phyloP scores from a whole-genome alignment of 1,140 invertebrate species.

The Rhagoletis zephyria region DNA sequence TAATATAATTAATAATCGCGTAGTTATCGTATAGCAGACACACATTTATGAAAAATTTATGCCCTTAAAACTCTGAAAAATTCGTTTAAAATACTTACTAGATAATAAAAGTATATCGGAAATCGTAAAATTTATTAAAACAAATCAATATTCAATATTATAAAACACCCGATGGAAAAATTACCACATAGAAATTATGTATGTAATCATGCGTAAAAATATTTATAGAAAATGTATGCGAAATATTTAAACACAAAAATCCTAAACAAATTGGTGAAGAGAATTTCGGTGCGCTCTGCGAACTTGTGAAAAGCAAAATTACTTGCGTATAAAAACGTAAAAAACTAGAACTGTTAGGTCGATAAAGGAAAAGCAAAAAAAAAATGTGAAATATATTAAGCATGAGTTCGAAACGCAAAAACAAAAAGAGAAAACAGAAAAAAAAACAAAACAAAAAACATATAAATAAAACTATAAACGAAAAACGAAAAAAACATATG shows the following conservation, averaged over 20 bases:
- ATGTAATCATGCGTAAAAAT: constrained; percentile 6
- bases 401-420: constrained; percentile 9
- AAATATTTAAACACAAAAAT: constrained; percentile 18
- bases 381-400: constrained; percentile 9
- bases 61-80: background rate
- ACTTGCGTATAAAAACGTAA: background rate
- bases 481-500: constrained; percentile 6
- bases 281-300: background rate
- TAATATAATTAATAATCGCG: background rate
- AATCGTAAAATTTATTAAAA: constrained; percentile 17
- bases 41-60: background rate
- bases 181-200: background rate
- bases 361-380: constrained; percentile 27
- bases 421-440: background rate
- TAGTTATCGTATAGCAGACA: background rate
- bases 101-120: constrained; percentile 5
- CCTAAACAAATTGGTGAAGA: background rate
- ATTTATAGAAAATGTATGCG: constrained; percentile 35
- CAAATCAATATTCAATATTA: background rate
- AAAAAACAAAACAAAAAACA: constrained; percentile 8
- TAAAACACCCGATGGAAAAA: background rate
- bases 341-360: background rate
- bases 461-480: constrained; percentile 39
- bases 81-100: background rate
- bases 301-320: constrained; percentile 13